Conservation (phyloP, 2,888 invertebrate genomes). For the Cancer borealis region DNA sequence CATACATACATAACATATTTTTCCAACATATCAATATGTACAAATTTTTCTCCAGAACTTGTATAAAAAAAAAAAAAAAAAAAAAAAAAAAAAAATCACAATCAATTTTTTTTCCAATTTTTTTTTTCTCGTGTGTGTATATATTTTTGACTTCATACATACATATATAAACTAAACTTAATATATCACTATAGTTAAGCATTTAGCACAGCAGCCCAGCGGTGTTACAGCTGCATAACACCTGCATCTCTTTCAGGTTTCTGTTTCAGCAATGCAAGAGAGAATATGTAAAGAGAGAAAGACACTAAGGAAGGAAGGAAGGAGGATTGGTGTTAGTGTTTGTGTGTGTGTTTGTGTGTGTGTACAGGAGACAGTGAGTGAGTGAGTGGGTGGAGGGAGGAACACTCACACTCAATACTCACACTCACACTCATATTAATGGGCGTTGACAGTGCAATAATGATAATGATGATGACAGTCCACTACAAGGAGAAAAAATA, state of each 20-base stretch:
- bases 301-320: background rate
- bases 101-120: background rate
- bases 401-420: background rate
- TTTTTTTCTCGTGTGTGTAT: background rate
- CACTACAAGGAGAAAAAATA: too few relatives aligned
- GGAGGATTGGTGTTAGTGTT: too few relatives aligned
- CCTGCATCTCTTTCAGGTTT: conserved; percentile 64
- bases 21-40: background rate
- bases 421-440: too few relatives aligned
- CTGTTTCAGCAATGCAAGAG: conserved; percentile 52
- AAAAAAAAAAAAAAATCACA: too few relatives aligned
- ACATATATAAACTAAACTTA: too few relatives aligned
- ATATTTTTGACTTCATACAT: background rate
- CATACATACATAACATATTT: background rate
- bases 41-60: background rate
- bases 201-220: background rate
- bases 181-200: background rate
- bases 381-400: background rate
- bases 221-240: background rate
- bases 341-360: background rate
- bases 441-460: background rate
- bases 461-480: too few relatives aligned
- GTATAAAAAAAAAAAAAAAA: too few relatives aligned
- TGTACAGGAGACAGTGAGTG: background rate
- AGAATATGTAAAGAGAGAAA: background rate